phyloP scores from a whole-genome alignment of 2,888 invertebrate genomes.

The Buathra laborator region DNA sequence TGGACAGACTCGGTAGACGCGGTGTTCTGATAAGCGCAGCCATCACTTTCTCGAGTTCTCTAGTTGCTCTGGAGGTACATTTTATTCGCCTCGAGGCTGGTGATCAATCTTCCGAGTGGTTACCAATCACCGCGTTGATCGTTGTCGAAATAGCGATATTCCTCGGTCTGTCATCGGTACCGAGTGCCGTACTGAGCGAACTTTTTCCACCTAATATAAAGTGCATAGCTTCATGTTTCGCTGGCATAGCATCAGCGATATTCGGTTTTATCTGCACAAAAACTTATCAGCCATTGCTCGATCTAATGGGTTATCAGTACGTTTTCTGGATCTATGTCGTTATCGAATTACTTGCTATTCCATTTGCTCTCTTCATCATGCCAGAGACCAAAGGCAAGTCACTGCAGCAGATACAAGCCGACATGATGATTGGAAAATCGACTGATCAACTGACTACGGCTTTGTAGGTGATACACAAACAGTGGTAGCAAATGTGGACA shows the following conservation, averaged over 20 bases:
- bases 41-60: conserved; percentile 59
- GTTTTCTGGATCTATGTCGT: conserved; percentile 74
- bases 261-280: conserved; percentile 75
- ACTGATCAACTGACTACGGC: not conserved
- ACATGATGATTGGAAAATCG: conserved; percentile 35
- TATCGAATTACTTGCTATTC: conserved; percentile 59
- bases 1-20: conserved; percentile 65
- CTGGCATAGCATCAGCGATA: conserved; percentile 72
- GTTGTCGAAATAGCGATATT: conserved; percentile 68
- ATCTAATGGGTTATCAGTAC: conserved; percentile 72
- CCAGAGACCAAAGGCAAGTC: conserved; percentile 79
- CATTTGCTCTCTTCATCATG: conserved; percentile 63
- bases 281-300: conserved; percentile 75
- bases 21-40: conserved; percentile 66
- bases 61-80: conserved; percentile 72
- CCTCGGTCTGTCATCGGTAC: conserved; percentile 73
- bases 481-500: too few relatives aligned
- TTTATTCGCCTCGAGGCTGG: conserved; percentile 70
- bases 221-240: conserved; percentile 74
- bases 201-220: conserved; percentile 77
- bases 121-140: conserved; percentile 72
- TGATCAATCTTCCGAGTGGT: conserved; percentile 72
- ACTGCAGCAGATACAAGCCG: conserved; percentile 70
- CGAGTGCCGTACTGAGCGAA: conserved; percentile 76
- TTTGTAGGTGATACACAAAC: too few relatives aligned